phyloP scores from a whole-genome alignment of 2,113 vertebrate genomes.

The Brienomyrus longianalis region DNA sequence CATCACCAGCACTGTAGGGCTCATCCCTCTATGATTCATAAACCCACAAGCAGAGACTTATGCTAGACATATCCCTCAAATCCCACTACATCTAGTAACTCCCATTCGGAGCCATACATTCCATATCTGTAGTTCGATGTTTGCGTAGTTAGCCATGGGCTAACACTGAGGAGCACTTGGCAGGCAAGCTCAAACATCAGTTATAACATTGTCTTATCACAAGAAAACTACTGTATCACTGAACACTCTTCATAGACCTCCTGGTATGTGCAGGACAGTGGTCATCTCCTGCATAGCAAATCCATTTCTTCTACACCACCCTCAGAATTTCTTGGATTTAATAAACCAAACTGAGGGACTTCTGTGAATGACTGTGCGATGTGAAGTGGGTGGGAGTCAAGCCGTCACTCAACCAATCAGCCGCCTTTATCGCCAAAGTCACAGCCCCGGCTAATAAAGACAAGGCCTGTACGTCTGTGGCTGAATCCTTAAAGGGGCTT shows the following conservation, averaged over 20 bases:
- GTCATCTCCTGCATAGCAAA: neutral
- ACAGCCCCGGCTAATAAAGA: neutral
- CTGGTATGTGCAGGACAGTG: neutral
- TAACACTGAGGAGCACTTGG: neutral
- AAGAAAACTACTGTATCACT: neutral
- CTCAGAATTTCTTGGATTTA: neutral
- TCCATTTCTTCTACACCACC: neutral
- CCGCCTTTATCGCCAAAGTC: neutral
- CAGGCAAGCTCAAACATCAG: neutral
- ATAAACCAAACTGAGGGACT: neutral
- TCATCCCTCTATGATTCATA: conserved; percentile 53
- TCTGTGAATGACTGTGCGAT: neutral
- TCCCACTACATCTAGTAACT: conserved; percentile 50
- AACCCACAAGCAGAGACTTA: conserved; percentile 50
- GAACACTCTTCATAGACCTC: neutral
- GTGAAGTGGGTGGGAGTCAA: neutral
- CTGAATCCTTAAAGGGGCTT: neutral
- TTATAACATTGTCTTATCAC: neutral
- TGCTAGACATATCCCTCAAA: conserved; percentile 43
- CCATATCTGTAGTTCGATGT: conserved; percentile 26
- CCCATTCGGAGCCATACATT: conserved; percentile 38
- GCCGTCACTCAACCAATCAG: neutral
- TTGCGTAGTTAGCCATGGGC: neutral
- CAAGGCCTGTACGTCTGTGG: neutral
- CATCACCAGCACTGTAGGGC: conserved; percentile 41